phyloP scores from a whole-genome alignment of 2,888 invertebrate genomes.

The Oxytorus armatus region DNA sequence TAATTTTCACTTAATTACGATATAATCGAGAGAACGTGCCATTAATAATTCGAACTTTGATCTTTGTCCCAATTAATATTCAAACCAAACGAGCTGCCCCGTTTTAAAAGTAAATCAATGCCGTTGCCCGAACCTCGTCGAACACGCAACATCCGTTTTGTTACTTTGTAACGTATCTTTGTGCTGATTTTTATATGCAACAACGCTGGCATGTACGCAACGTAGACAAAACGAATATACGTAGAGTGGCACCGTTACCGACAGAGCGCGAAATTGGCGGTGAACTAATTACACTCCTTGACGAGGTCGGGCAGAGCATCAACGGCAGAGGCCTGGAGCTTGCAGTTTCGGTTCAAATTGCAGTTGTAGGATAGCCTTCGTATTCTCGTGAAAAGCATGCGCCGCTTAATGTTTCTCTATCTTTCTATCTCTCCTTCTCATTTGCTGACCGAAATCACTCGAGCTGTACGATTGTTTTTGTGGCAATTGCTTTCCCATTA shows the following conservation, averaged over 20 bases:
- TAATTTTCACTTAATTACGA: too few species aligned
- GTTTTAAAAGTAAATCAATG: too few species aligned
- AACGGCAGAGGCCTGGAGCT: conserved; percentile 46
- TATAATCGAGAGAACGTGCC: too few species aligned
- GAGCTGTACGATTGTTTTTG: conserved; percentile 77
- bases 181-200: neutral
- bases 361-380: conserved; percentile 43
- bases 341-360: conserved; percentile 62
- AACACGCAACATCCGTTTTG: too few species aligned
- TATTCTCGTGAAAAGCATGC: conserved; percentile 67
- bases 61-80: too few species aligned
- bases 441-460: conserved; percentile 61
- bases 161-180: too few species aligned
- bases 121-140: too few species aligned
- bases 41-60: too few species aligned
- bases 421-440: conserved; percentile 26
- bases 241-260: conserved; percentile 57
- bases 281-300: conserved; percentile 70
- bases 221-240: conserved; percentile 29
- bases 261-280: conserved; percentile 69
- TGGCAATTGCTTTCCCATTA: conserved; percentile 76
- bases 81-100: too few species aligned
- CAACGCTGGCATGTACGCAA: too few species aligned
- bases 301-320: conserved; percentile 64
- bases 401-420: conserved; percentile 33